These are phyloP conservation scores for Allobates femoralis DNA, from an alignment of 2,797 vertebrate species.

Conservation along the genomic window DNA sequence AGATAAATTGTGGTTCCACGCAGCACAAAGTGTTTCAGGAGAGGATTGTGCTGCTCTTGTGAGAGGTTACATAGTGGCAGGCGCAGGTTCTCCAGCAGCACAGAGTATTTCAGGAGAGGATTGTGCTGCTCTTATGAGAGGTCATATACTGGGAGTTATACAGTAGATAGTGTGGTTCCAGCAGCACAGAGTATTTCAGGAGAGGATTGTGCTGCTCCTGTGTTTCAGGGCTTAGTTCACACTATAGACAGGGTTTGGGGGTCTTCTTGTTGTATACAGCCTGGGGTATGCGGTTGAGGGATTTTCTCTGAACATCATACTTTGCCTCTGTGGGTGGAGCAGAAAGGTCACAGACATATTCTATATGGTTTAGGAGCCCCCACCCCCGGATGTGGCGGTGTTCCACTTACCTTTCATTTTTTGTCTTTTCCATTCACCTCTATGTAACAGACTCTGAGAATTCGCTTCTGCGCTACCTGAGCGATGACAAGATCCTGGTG, in stretches of 20 bases:
- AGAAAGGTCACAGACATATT: background rate
- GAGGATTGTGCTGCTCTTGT: too few species aligned
- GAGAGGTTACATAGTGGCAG: background rate
- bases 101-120: too few species aligned
- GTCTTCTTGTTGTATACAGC: background rate
- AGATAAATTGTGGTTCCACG: too few species aligned
- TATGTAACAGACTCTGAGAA: constrained; percentile 85
- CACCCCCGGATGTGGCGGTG: background rate
- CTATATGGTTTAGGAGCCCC: background rate
- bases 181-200: background rate
- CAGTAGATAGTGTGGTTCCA: background rate
- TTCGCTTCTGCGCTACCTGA: constrained; percentile 88
- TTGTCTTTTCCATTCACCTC: constrained; percentile 10
- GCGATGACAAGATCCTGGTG: constrained; percentile 91
- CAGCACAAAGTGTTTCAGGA: too few species aligned
- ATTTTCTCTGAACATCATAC: too few species aligned
- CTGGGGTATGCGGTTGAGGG: too few species aligned
- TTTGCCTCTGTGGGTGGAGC: background rate
- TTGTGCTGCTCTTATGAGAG: too few species aligned
- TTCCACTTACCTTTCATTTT: constrained; percentile 37
- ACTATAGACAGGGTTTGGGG: background rate
- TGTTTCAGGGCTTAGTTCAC: background rate
- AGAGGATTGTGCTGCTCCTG: too few species aligned
- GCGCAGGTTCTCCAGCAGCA: background rate
- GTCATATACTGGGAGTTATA: too few species aligned